A percentile compares a stretch with the other conserved stretches of the same genome.
Conservation (phyloP, 2,113 vertebrate genomes). For the Cyprinodon brontotheroides region DNA sequence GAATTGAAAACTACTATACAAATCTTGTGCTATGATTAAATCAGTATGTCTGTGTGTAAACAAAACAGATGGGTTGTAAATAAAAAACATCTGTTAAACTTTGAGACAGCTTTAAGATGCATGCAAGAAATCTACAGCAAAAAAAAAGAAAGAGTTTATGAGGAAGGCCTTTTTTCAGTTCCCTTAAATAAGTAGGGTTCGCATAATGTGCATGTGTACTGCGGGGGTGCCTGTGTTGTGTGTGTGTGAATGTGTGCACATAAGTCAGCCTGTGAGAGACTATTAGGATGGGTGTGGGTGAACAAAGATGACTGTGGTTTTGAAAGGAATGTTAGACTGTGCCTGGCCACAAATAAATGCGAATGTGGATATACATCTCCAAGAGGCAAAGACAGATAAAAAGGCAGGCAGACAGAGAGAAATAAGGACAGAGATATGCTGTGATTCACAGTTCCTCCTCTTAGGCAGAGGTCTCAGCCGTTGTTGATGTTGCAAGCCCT, state of each 20-base stretch:
- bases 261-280: constrained; percentile 29
- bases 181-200: constrained; percentile 60
- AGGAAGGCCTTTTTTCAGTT: constrained; percentile 73
- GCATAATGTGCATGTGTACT: constrained; percentile 29
- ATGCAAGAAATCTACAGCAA: constrained; percentile 15
- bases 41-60: not conserved
- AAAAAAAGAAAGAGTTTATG: constrained; percentile 38
- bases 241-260: constrained; percentile 5
- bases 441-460: constrained; percentile 74
- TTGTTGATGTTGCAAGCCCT: constrained; percentile 67
- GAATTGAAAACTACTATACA: not conserved
- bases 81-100: constrained; percentile 4
- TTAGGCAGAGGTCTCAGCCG: constrained; percentile 46
- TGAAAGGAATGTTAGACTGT: constrained; percentile 59
- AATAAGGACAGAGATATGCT: constrained; percentile 37
- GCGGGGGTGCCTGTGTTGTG: not conserved
- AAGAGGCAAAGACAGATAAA: constrained; percentile 35
- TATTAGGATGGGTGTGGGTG: constrained; percentile 64
- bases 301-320: constrained; percentile 67
- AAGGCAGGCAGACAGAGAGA: constrained; percentile 37
- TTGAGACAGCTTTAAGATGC: not conserved
- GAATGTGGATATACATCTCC: constrained; percentile 41
- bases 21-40: not conserved
- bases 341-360: constrained; percentile 48
- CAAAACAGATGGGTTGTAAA: not conserved